Percentiles rank a stretch among this genome's conserved stretches.
Evolutionary conservation across 2,888 invertebrate genomes (phyloP).

Genomic region (Leistus spinibarbis): DNA sequence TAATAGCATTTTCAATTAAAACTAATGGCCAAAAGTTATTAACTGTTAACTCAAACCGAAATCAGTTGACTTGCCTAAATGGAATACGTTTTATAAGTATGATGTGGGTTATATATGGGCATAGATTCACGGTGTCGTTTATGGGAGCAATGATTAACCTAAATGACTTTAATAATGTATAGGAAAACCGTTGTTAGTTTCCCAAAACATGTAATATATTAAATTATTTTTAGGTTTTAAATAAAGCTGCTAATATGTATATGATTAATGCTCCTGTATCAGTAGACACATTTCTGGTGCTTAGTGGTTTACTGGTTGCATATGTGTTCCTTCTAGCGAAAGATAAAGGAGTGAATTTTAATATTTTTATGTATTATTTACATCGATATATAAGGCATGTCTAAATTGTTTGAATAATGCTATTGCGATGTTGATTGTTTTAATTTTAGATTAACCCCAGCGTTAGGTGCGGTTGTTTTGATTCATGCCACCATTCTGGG

Average conservation of each 20-base stretch:
- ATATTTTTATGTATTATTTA: background rate
- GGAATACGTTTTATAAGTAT: conserved; percentile 59
- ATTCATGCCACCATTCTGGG: conserved; percentile 14
- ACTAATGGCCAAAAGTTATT: conserved; percentile 57
- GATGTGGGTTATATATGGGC: conserved; percentile 60
- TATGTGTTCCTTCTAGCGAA: background rate
- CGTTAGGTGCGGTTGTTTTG: conserved; percentile 13
- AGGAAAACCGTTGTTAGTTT: background rate
- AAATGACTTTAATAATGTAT: conserved; percentile 27
- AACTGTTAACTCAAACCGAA: conserved; percentile 51
- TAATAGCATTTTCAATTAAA: conserved; percentile 55
- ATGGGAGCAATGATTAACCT: conserved; percentile 2
- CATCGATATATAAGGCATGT: background rate
- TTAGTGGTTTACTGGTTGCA: background rate
- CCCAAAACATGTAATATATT: background rate
- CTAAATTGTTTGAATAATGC: no score
- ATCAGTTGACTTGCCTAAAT: conserved; percentile 57
- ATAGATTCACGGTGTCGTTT: conserved; percentile 42
- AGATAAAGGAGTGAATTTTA: background rate
- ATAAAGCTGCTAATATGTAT: background rate
- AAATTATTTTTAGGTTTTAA: background rate
- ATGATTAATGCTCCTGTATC: background rate
- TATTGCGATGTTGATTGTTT: no score
- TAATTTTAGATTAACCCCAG: conserved; percentile 23
- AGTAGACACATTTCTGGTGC: background rate